These are phyloP conservation scores for Psilopsiagon aymara DNA, from an alignment of 2,113 vertebrate species.

Conservation along the genomic window DNA sequence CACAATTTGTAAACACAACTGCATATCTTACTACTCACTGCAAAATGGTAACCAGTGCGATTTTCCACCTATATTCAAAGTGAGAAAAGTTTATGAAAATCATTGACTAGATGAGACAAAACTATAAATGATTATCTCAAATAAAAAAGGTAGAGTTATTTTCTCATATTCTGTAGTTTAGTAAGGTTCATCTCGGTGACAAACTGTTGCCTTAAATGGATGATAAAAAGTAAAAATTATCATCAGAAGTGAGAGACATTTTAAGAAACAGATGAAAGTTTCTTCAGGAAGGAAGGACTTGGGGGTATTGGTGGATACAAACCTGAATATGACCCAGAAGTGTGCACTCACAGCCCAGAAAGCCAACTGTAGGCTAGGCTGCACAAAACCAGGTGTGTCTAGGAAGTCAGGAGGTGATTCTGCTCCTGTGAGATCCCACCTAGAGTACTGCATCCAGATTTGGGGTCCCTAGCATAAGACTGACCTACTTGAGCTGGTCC, in stretches of 20 bases:
- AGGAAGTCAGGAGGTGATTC: neutral
- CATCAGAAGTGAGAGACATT: neutral
- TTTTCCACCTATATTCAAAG: neutral
- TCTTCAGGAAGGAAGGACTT: neutral
- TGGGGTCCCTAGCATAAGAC: neutral
- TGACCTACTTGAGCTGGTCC: neutral
- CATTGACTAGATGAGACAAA: neutral
- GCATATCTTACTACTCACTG: neutral
- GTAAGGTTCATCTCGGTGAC: neutral
- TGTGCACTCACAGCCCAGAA: neutral
- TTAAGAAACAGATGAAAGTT: neutral
- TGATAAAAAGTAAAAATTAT: neutral
- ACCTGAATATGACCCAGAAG: neutral
- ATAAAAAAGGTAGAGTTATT: neutral
- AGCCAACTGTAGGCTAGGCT: neutral
- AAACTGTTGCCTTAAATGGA: neutral
- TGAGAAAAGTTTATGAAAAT: neutral
- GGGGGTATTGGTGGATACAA: neutral
- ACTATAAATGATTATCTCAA: neutral
- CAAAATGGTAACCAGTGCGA: neutral
- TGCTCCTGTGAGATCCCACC: rapidly evolving
- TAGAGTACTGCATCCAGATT: neutral
- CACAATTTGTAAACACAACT: neutral
- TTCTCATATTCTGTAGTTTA: neutral
- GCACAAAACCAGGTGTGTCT: neutral